Evolutionary conservation across 2,113 vertebrate genomes (phyloP), one percentile per base, ranked within the genome.

Genomic region (Oenanthe melanoleuca): DNA sequence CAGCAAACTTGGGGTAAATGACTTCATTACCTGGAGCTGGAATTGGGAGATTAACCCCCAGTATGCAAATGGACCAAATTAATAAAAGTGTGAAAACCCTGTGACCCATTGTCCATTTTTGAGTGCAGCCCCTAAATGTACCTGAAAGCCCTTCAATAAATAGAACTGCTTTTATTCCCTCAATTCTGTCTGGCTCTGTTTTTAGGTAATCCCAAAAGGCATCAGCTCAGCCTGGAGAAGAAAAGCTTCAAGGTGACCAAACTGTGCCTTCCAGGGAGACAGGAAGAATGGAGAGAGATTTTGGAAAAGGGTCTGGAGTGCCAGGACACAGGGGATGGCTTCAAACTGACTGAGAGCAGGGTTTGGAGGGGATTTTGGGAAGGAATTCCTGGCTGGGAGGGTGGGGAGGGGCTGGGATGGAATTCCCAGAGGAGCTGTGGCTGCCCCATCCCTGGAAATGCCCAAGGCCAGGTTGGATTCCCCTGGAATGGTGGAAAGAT

Each of bases 401-500:
- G 22, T 47, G 40, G 34, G 34, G 34, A 37, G 53, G 45, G 3
- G 14, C 23, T 78, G 73, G 63, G 23, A 3, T 29, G 24, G 47
- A 16, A 40, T 79, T 47, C 40, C 56, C 65, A 63, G 65, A 71
- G 24, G 0, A 29, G 47, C 47, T 70, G 84, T 9, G 63, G 53
- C 83, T 52, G 63, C 33, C 18, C 31, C 63, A 70, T 61, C 55
- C 28, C 55, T 70, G 84, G 73, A 0, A 34, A 15, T 56, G 49
- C 0, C 57, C 74, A 21, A 55, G 65, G 65, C 29, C 85, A 24
- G 56, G 49, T 0, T 56, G 49, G 47, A 61, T 20, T 38, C 0
- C 0, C 4, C 29, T 79, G 65, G 65, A 56, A 4, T 22, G 9
- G 40, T 6, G 49, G 65, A 0, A 63, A n/a, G 11, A 4, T 29